Base-by-base conservation (phyloP, 2,797 vertebrate species). In the Benthosema pterotum region DNA sequence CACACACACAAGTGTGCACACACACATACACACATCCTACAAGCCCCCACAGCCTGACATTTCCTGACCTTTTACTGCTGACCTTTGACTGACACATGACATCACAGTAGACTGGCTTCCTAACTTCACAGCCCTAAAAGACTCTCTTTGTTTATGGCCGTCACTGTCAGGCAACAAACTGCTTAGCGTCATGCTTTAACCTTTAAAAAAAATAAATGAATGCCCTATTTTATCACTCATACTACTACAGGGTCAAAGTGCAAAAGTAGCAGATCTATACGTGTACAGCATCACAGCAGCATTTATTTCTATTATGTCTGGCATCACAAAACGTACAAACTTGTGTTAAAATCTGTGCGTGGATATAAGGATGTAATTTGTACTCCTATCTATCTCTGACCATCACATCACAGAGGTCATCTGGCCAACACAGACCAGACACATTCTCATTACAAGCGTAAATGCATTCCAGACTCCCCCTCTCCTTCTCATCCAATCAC, bases 51-150 rank as follows among this genome's bases (percentile, higher is more conserved):
- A 70, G 54, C 19, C 49, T 72, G 79, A 82, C 77, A 75, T 82
- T 47, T 16, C 52, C 46, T 60, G 63, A 63, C 72, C 76, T 71
- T n/a, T 83, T 66, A 56, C 51, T 49, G 53, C 5, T 45, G 66
- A 79, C 74, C 68, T 84, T 71, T 77, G 74, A 53, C 17, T 14
- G 25, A 42, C 61, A 5, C 57, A 58, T 65, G 16, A 76, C 64
- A 65, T 72, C 69, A 72, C 14, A 14, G 1, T 25, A 25, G 22
- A 1, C 22, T 25, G 16, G 22, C 19, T 50, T 65, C 52, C 7
- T 22, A 5, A 43, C 52, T 60, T 60, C 60, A 45, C 16, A 8
- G 42, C 9, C 59, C 45, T 57, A n/a, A 84, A 87, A 19, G 48
- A 43, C 2, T 46, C n/a, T 55, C 75, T 83, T 82, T 83, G 75